phyloP scores from a whole-genome alignment of 1,140 invertebrate genomes.

The Drosophila orena region DNA sequence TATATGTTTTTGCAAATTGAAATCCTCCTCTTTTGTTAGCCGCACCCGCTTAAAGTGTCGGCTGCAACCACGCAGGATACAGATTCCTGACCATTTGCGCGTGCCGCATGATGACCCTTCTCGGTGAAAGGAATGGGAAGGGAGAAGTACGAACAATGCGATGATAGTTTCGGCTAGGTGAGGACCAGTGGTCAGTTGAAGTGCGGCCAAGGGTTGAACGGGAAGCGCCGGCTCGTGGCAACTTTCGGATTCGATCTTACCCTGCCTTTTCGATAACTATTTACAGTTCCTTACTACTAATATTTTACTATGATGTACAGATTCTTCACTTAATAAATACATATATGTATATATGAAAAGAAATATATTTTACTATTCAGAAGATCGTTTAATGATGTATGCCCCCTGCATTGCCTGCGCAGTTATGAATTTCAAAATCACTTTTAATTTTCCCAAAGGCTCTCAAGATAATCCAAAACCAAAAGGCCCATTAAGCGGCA shows the following conservation, averaged over 20 bases:
- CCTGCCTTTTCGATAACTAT: neutral
- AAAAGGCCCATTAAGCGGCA: slow-evolving; percentile 53
- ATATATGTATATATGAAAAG: no score
- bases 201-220: slow-evolving; percentile 54
- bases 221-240: slow-evolving; percentile 23
- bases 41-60: slow-evolving; percentile 45
- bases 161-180: slow-evolving; percentile 25
- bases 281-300: neutral
- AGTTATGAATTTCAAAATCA: slow-evolving; percentile 40
- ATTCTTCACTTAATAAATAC: no score
- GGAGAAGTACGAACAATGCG: slow-evolving; percentile 36
- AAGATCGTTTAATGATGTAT: neutral
- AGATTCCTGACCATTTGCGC: slow-evolving; percentile 37
- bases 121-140: slow-evolving; percentile 7
- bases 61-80: slow-evolving; percentile 25
- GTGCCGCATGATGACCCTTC: slow-evolving; percentile 59
- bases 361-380: slow-evolving; percentile 1
- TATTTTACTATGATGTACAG: slow-evolving; percentile 1
- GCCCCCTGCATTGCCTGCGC: neutral
- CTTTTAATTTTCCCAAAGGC: slow-evolving; percentile 50
- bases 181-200: slow-evolving; percentile 64
- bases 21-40: slow-evolving; percentile 35
- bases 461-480: slow-evolving; percentile 31
- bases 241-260: slow-evolving; percentile 1
- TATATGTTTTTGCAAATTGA: slow-evolving; percentile 45